Evolutionary conservation across 1,140 invertebrate species (phyloP).

Genomic region (Heterodera schachtii): DNA sequence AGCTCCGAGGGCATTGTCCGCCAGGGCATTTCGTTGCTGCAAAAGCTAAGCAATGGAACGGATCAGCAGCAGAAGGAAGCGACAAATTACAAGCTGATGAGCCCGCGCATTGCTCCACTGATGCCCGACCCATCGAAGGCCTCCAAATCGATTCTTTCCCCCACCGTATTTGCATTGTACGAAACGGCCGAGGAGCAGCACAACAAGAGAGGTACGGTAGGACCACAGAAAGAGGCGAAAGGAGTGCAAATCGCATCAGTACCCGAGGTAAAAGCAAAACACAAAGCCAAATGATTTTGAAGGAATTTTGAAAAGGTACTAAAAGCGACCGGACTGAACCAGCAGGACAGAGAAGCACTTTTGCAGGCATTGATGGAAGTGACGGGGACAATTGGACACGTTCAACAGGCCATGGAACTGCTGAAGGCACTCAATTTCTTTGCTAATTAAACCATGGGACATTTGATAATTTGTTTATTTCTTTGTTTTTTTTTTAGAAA

Average conservation of each 20-base stretch:
- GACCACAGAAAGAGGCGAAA: neutral
- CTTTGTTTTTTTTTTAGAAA: conserved; percentile 33
- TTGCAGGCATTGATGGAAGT: conserved; percentile 60
- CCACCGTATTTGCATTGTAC: conserved; percentile 60
- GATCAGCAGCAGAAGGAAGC: conserved; percentile 11
- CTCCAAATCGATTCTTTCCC: conserved; percentile 48
- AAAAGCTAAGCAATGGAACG: conserved; percentile 34
- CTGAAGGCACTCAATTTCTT: conserved; percentile 57
- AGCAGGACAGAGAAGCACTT: conserved; percentile 52
- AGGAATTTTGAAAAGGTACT: conserved; percentile 38
- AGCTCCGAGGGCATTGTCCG: conserved; percentile 36
- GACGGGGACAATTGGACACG: conserved; percentile 49
- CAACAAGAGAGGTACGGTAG: neutral
- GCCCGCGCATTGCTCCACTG: conserved; percentile 60
- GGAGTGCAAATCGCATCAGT: conserved; percentile 52
- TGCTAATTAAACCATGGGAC: conserved; percentile 19
- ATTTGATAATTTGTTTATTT: neutral
- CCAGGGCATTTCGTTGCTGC: conserved; percentile 35
- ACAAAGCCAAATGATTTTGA: neutral
- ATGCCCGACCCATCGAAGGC: conserved; percentile 61
- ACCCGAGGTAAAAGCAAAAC: conserved; percentile 46
- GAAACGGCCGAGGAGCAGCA: conserved; percentile 32
- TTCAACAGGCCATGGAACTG: conserved; percentile 54
- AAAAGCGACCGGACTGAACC: conserved; percentile 49
- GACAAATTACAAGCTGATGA: conserved; percentile 46